These are phyloP conservation scores for Notolabrus celidotus DNA, from an alignment of 2,797 vertebrate genomes.

Conservation along the genomic window DNA sequence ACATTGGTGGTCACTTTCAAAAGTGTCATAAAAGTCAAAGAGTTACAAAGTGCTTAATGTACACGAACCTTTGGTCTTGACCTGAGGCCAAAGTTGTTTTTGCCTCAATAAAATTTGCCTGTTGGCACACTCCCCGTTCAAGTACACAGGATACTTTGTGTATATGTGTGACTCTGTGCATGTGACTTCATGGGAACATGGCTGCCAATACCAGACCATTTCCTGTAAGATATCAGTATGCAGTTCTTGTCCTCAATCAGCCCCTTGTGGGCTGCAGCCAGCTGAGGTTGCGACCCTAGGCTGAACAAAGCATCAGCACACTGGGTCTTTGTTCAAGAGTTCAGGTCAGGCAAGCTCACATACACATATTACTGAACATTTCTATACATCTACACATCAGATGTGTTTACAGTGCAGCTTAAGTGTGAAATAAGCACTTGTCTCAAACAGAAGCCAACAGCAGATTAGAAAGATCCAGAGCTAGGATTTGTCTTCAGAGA, in stretches of 20 bases:
- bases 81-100: slow-evolving; percentile 39
- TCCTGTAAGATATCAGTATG: slow-evolving; percentile 45
- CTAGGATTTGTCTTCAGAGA: background rate
- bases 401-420: background rate
- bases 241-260: slow-evolving; percentile 50
- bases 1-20: background rate
- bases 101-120: slow-evolving; percentile 28
- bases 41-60: background rate
- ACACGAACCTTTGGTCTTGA: slow-evolving; percentile 20
- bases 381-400: background rate
- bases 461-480: background rate
- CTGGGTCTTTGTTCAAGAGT: slow-evolving; percentile 14
- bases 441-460: background rate
- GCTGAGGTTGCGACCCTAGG: slow-evolving; percentile 25
- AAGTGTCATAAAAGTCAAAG: too few relatives aligned
- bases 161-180: slow-evolving; percentile 24
- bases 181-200: slow-evolving; percentile 40
- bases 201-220: slow-evolving; percentile 51
- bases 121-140: slow-evolving; percentile 32
- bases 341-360: background rate
- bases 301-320: slow-evolving; percentile 40
- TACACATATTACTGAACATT: background rate
- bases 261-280: slow-evolving; percentile 42
- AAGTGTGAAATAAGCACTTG: background rate
- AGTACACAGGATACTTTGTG: slow-evolving; percentile 58